Base-by-base conservation (phyloP, 1,140 invertebrate genomes). In the Myzus persicae region DNA sequence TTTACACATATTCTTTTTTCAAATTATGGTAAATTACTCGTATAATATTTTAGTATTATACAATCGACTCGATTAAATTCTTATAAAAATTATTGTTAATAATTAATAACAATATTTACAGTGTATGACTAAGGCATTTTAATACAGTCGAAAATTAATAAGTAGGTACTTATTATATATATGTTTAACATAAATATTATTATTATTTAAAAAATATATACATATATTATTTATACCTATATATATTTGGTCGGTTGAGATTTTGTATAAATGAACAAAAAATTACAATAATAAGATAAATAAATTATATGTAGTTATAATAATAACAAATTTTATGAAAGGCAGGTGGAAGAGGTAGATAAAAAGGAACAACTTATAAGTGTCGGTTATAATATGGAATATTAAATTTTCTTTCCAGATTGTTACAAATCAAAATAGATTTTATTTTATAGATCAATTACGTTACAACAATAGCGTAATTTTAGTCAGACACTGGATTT, bases 21-120 rank as follows among this genome's bases (percentile, higher is more conserved):
- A 38, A 82, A 82, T 82, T 7, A 38, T 22, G 22, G 36, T 82
- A 82, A 82, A 38, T 38, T 82, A n/a, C n/a, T n/a, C n/a, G n/a
- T n/a, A 82, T 38, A 38, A 82, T 42, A 46, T n/a, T 46, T 87
- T n/a, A 44, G 11, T 87, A 44, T 44, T 87, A n/a, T n/a, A 87
- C 31, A 31, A 84, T 84, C 82, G 42, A 87, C 4, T 87, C 5
- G 9, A 44, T 44, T 4, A n/a, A 46, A 31, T 31, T 44, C 14
- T 87, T 87, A 46, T n/a, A 46, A 18, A 46, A 26, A 40, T 40
- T 20, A 6, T 87, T 31, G 84, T 87, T 87, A 87, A 87, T 44
- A 46, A 31, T 44, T 87, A 87, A 87, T 82, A 22, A 87, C 14
- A 87, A 44, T 87, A 87, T 87, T 87, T 87, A 87, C 84, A 87